phyloP scores from a whole-genome alignment of 2,797 vertebrate genomes.

The Arnoldichthys spilopterus region DNA sequence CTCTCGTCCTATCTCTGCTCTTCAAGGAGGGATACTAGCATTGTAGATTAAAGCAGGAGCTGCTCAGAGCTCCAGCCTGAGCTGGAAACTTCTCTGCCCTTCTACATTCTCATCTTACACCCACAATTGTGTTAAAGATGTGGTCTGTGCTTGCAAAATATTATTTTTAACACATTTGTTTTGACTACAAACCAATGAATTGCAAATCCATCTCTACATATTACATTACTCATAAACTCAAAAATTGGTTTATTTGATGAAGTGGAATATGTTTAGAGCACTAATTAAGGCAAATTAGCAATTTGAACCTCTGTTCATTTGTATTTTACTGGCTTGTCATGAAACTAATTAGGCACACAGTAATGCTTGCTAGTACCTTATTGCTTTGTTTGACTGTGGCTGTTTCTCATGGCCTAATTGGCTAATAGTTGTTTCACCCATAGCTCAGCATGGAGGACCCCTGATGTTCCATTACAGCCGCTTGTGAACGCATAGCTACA shows the following conservation, averaged over 20 bases:
- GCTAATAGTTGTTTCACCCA: constrained; percentile 50
- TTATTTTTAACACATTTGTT: neutral
- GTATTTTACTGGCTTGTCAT: constrained; percentile 30
- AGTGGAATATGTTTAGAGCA: constrained; percentile 8
- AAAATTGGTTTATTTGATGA: neutral
- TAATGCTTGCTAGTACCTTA: constrained; percentile 32
- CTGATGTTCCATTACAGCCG: constrained; percentile 57
- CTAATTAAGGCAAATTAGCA: constrained; percentile 14
- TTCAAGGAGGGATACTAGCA: neutral
- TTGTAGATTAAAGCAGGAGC: neutral
- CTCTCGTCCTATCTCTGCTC: neutral
- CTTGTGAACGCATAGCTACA: constrained; percentile 49
- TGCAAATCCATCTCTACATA: neutral
- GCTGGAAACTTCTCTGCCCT: neutral
- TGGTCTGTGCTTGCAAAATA: neutral
- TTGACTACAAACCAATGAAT: neutral
- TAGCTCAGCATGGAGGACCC: constrained; percentile 37
- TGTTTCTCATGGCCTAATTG: constrained; percentile 50
- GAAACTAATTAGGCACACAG: constrained; percentile 38
- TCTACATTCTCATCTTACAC: neutral
- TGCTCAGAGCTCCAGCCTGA: neutral
- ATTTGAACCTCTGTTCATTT: constrained; percentile 15
- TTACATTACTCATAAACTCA: neutral
- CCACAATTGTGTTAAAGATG: neutral
- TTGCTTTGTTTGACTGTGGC: constrained; percentile 15